A percentile compares a stretch with the other conserved stretches of the same genome.
Conservation (phyloP, 2,797 vertebrate genomes). For the Anas flavirostris region DNA sequence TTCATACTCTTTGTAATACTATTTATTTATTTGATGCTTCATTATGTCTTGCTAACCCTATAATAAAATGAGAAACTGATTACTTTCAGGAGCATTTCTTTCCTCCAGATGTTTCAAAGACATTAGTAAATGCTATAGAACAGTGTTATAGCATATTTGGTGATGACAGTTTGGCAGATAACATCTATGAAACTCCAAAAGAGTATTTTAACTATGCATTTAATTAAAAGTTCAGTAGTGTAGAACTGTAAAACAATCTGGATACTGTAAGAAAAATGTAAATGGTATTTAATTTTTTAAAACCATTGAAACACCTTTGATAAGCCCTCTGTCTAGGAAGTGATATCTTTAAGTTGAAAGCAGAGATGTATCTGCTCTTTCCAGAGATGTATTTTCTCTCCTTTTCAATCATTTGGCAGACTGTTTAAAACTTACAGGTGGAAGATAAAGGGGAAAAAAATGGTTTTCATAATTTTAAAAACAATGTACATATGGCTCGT, state of each 20-base stretch:
- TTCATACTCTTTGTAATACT: neutral
- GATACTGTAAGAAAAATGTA: neutral
- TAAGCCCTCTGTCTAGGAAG: neutral
- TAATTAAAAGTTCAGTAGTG: neutral
- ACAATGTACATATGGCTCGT: neutral
- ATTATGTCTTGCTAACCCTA: neutral
- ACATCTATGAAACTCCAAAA: neutral
- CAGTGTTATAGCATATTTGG: neutral
- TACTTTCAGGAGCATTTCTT: neutral
- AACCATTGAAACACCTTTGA: neutral
- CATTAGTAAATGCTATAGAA: neutral
- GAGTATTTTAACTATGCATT: neutral
- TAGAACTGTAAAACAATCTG: neutral
- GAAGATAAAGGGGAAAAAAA: neutral
- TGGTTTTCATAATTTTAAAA: neutral
- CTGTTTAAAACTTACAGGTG: neutral
- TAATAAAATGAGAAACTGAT: neutral
- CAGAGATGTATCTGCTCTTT: neutral
- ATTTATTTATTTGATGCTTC: neutral
- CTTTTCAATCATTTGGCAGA: neutral
- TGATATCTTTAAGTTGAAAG: neutral
- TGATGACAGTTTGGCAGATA: neutral
- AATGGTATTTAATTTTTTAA: neutral
- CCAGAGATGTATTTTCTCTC: neutral
- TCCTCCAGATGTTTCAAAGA: neutral